Evolutionary conservation across 2,113 vertebrate species (phyloP).

Genomic region (Burhinus oedicnemus): DNA sequence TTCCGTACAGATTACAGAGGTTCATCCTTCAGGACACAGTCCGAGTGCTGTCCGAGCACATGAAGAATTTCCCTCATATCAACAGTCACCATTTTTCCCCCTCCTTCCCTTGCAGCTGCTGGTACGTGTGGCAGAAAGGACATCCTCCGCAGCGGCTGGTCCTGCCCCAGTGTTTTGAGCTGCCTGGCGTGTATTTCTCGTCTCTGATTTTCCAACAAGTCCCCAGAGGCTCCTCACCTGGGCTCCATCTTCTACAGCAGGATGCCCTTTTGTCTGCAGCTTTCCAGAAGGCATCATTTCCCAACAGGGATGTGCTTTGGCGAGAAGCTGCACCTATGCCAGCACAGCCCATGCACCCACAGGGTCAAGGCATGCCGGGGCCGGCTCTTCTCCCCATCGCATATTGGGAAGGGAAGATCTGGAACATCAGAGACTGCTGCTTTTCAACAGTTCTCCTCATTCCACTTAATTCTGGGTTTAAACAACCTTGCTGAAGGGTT

Average conservation of each 20-base stretch:
- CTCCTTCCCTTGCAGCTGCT: neutral
- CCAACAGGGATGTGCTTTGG: neutral
- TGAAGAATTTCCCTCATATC: neutral
- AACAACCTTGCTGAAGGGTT: neutral
- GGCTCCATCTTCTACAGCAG: neutral
- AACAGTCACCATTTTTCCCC: neutral
- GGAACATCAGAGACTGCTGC: neutral
- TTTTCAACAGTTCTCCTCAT: neutral
- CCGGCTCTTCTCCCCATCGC: neutral
- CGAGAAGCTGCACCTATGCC: neutral
- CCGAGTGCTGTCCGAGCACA: neutral
- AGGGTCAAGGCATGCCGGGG: neutral
- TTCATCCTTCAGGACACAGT: neutral
- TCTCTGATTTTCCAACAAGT: neutral
- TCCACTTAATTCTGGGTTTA: neutral
- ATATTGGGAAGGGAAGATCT: neutral
- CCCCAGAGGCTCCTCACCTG: neutral
- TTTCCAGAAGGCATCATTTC: neutral
- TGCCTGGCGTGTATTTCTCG: neutral
- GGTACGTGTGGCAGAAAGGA: neutral
- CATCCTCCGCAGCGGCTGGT: fast-evolving
- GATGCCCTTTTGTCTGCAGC: neutral
- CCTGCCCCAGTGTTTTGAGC: neutral
- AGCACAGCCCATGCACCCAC: neutral
- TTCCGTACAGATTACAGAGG: fast-evolving